A percentile compares a stretch with the other conserved stretches of the same genome.
phyloP scores from a whole-genome alignment of 2,888 invertebrate genomes.

The Lasioglossum figueresi region DNA sequence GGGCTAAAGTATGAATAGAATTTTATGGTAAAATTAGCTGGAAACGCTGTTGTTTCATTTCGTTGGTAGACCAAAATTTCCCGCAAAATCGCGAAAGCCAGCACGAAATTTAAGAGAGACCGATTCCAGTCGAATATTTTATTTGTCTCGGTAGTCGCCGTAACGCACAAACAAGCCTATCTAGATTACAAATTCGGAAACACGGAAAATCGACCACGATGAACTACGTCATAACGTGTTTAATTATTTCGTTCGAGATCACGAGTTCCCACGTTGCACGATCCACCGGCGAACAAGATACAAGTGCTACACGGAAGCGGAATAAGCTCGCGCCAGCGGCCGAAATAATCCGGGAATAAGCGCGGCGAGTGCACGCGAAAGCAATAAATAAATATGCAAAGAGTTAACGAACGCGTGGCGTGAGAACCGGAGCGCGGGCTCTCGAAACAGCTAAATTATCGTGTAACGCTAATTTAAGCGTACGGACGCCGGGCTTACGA shows the following conservation, averaged over 20 bases:
- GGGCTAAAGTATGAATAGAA: conserved; percentile 25
- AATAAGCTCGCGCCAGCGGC: conserved; percentile 18
- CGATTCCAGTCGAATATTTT: not conserved
- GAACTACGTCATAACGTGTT: not conserved
- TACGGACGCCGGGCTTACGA: conserved; percentile 46
- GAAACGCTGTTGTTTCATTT: not conserved
- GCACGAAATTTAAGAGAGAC: not conserved
- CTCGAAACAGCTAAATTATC: conserved; percentile 45
- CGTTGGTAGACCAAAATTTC: too few relatives aligned
- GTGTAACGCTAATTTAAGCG: conserved; percentile 50
- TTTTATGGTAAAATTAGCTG: conserved; percentile 6
- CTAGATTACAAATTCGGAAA: not conserved
- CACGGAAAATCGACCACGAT: conserved; percentile 7
- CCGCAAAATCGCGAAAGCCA: not conserved
- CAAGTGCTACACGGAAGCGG: not conserved
- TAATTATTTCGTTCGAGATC: not conserved
- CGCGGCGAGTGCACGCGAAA: conserved; percentile 14
- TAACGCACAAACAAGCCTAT: not conserved
- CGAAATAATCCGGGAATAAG: conserved; percentile 36
- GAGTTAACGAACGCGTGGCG: conserved; percentile 35
- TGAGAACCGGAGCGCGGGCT: conserved; percentile 20
- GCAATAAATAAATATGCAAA: conserved; percentile 40
- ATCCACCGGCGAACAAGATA: not conserved
- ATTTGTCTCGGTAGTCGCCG: not conserved
- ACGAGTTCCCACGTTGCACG: conserved; percentile 9